Conservation (phyloP, 30 jellyfish, hydroid and myxozoan genomes). For the Chrysaora quinquecirrha region DNA sequence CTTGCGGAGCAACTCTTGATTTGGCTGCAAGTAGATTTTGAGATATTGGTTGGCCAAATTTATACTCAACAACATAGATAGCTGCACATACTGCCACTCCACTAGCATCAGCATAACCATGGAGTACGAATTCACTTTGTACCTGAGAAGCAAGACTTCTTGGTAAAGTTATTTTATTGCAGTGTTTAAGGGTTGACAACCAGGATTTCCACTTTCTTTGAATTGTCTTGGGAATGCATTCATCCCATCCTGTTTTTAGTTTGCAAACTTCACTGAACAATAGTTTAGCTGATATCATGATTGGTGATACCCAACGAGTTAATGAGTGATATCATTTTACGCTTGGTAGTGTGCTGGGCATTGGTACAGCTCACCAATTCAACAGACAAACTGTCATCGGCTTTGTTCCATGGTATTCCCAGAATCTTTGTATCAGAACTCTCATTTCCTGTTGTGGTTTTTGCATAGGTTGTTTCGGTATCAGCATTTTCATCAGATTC, state of each 20-base stretch:
- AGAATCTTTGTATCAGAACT: background rate
- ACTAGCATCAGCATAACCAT: slow-evolving; percentile 70
- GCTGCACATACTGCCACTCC: slow-evolving; percentile 56
- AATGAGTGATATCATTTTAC: background rate
- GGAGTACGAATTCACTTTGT: slow-evolving; percentile 17
- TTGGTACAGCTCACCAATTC: background rate
- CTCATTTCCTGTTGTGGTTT: background rate
- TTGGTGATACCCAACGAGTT: background rate
- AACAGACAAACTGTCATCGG: background rate
- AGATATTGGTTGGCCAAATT: background rate
- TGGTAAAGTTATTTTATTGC: background rate
- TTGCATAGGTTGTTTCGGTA: background rate
- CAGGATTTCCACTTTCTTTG: background rate
- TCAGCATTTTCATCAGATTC: slow-evolving; percentile 9
- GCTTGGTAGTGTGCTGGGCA: background rate
- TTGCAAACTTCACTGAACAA: background rate
- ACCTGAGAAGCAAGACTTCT: background rate
- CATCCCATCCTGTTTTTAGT: background rate
- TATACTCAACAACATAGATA: slow-evolving; percentile 30
- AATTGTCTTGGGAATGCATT: background rate
- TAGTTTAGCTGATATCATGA: background rate
- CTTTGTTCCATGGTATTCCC: background rate
- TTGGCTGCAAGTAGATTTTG: slow-evolving; percentile 27
- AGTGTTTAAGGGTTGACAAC: background rate
- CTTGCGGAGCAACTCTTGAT: slow-evolving; percentile 34